Evolutionary conservation across 2,888 invertebrate genomes (phyloP).

Genomic region (Doris montereyensis): DNA sequence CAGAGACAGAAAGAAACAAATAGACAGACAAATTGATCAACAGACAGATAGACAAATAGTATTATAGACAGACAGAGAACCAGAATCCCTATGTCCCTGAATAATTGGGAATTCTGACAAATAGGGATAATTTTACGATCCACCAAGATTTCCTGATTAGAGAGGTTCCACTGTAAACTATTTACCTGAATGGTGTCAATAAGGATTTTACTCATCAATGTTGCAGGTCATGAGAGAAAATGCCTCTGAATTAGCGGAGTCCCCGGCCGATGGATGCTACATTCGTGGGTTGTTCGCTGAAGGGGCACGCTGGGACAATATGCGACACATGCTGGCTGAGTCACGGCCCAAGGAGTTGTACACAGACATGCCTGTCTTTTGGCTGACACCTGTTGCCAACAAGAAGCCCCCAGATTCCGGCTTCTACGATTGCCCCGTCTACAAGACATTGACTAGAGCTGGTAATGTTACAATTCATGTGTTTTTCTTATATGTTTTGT

Average conservation of each 20-base stretch:
- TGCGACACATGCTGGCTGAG: slow-evolving; percentile 61
- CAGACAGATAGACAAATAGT: too few species aligned
- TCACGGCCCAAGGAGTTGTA: slow-evolving; percentile 72
- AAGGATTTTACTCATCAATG: slow-evolving; percentile 26
- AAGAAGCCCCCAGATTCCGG: slow-evolving; percentile 75
- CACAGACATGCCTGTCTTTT: slow-evolving; percentile 81
- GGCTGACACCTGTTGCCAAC: slow-evolving; percentile 80
- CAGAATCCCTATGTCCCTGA: too few species aligned
- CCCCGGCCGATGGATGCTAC: slow-evolving; percentile 73
- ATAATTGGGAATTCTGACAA: too few species aligned
- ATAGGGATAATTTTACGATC: too few species aligned
- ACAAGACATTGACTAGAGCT: slow-evolving; percentile 79
- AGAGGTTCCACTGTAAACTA: too few species aligned
- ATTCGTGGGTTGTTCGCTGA: slow-evolving; percentile 72
- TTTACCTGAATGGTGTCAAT: background rate
- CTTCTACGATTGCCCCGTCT: slow-evolving; percentile 79
- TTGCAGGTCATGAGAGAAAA: slow-evolving; percentile 62
- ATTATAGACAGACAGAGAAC: too few species aligned
- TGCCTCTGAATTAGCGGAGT: slow-evolving; percentile 57
- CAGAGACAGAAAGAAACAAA: too few species aligned
- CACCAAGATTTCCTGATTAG: too few species aligned
- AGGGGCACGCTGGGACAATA: slow-evolving; percentile 71
- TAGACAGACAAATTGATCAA: too few species aligned
- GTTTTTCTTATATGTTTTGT: too few species aligned
- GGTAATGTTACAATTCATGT: too few species aligned